These are phyloP conservation scores for Saguinus midas DNA, from an alignment of 2,113 vertebrate genomes.

Conservation along the genomic window DNA sequence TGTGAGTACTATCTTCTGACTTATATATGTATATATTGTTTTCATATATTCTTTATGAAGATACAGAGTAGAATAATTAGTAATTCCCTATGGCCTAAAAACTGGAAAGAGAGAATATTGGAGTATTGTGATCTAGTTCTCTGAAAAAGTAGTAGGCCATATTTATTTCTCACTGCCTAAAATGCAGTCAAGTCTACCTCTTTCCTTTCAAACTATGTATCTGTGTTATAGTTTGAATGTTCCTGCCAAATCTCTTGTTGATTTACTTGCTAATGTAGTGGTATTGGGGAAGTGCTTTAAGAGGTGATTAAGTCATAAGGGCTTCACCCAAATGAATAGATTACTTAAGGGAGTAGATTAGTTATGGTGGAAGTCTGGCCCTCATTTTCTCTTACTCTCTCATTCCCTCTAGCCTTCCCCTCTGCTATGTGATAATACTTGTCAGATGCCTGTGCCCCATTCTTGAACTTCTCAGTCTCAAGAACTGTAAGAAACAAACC, in stretches of 20 bases:
- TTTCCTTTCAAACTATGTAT: not conserved
- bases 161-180: not conserved
- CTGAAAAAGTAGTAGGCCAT: not conserved
- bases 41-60: not conserved
- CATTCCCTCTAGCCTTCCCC: not conserved
- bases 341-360: not conserved
- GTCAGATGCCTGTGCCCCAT: not conserved
- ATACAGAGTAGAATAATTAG: not conserved
- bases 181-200: not conserved
- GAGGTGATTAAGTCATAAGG: not conserved
- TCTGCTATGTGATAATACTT: not conserved
- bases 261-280: not conserved
- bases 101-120: not conserved
- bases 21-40: not conserved
- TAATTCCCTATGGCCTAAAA: not conserved
- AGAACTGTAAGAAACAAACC: not conserved
- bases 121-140: not conserved
- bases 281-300: not conserved
- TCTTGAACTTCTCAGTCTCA: not conserved
- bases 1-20: not conserved
- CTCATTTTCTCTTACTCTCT: not conserved
- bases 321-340: not conserved
- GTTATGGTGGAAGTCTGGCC: not conserved
- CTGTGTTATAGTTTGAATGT: not conserved
- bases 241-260: not conserved